These are phyloP conservation scores for Parnassius mnemosyne DNA, from an alignment of 2,888 invertebrate species.

Conservation along the genomic window DNA sequence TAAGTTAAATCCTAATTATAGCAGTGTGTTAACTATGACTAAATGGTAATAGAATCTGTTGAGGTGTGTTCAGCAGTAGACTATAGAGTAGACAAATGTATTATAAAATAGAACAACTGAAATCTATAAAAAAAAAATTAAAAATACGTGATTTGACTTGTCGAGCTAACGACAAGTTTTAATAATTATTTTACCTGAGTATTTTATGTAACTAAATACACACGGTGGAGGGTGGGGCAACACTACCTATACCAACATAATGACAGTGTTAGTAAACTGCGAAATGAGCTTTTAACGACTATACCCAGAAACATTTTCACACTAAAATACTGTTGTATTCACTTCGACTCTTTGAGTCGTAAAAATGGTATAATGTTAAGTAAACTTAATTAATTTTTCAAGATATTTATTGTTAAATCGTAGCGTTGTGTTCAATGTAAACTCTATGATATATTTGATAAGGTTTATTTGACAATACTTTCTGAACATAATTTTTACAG, in stretches of 20 bases:
- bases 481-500: neutral
- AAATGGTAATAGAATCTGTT: no score
- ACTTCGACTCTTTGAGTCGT: neutral
- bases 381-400: no score
- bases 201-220: conserved; percentile 2
- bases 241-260: neutral
- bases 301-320: neutral
- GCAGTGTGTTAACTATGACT: no score
- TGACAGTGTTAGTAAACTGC: conserved; percentile 14
- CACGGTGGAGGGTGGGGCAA: neutral
- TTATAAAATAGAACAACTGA: no score
- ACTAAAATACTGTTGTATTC: neutral
- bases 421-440: no score
- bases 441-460: neutral
- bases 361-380: no score
- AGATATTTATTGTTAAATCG: no score
- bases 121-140: no score
- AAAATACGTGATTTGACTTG: no score
- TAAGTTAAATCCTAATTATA: no score
- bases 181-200: conserved; percentile 4
- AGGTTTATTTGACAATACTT: neutral
- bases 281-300: conserved; percentile 12
- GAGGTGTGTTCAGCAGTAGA: no score
- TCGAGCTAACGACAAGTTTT: conserved; percentile 1
- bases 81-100: no score